These are phyloP conservation scores for Gymnorhina tibicen DNA, from an alignment of 2,113 vertebrate species.

Conservation along the genomic window DNA sequence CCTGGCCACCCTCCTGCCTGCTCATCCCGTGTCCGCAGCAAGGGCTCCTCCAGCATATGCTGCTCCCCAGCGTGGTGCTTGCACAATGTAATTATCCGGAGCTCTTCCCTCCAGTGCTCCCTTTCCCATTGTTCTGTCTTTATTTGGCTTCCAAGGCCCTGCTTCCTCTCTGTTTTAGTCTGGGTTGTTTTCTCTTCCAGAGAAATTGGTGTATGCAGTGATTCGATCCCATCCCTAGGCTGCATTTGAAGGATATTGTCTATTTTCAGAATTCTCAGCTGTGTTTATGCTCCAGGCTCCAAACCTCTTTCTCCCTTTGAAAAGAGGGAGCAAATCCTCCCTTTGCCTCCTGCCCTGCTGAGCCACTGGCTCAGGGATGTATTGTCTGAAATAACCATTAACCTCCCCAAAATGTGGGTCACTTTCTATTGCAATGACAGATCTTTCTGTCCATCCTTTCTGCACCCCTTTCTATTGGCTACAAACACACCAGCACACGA, in stretches of 20 bases:
- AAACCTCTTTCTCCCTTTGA: neutral
- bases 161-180: neutral
- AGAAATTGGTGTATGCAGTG: neutral
- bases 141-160: conserved; percentile 21
- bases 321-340: neutral
- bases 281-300: conserved; percentile 17
- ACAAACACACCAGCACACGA: neutral
- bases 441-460: neutral
- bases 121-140: conserved; percentile 17
- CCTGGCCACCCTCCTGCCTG: neutral
- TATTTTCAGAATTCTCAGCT: conserved; percentile 31
- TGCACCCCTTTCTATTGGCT: neutral
- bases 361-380: neutral
- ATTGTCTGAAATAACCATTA: neutral
- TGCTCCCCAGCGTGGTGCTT: neutral
- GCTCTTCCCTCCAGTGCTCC: neutral
- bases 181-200: neutral
- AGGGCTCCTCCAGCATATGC: conserved; percentile 30
- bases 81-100: conserved; percentile 38
- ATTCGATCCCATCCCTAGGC: conserved; percentile 11
- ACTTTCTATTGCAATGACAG: neutral
- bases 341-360: neutral
- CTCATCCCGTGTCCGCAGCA: neutral
- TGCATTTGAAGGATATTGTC: conserved; percentile 40
- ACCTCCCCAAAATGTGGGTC: neutral